Evolutionary conservation across 2,797 vertebrate species (phyloP), one percentile per base, ranked within the genome.

Genomic region (Silurus aristotelis): DNA sequence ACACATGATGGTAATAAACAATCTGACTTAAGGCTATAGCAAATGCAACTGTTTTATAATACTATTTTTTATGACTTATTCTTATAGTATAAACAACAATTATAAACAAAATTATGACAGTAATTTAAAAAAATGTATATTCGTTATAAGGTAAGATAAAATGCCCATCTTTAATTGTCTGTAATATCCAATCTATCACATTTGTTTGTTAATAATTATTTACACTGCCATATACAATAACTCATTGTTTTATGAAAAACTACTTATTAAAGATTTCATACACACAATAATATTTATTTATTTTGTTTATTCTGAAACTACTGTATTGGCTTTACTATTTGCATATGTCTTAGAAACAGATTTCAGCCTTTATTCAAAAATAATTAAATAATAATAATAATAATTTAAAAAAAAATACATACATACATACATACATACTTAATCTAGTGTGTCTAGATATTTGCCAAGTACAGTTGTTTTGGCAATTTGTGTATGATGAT

Each of bases 11-110:
- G 22, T 4, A 46, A 60, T 27, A 22, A 77, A 38, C 27, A 77
- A n/a, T 14, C 10, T 10, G 25, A 60, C 5, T 73, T 73, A 73
- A 52, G 22, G 9, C 17, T 75, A 55, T 27, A 56, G 55, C 27
- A 75, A 55, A 56, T 75, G 76, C 56, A 43, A 61, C 60, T 61
- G 27, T 60, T 60, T 78, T 61, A 61, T 78, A 78, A 22, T 3
- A 61, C 38, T 60, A 14, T 46, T 63, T 64, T 61, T 64, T n/a
- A 63, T 63, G 20, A 80, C 58, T n/a, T 63, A 43, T 61, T 48
- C 12, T 27, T 46, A 46, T 64, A 46, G 22, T 56, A 27, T 8
- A 38, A 38, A 58, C 17, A 60, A 77, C 8, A 38, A 63, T 38
- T 38, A 12, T 12, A 79, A 79, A 61, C 20, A 31, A 27, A 60